Evolutionary conservation across 2,888 invertebrate genomes (phyloP), one percentile per base, ranked within the genome.

Genomic region (Drosophila putrida): DNA sequence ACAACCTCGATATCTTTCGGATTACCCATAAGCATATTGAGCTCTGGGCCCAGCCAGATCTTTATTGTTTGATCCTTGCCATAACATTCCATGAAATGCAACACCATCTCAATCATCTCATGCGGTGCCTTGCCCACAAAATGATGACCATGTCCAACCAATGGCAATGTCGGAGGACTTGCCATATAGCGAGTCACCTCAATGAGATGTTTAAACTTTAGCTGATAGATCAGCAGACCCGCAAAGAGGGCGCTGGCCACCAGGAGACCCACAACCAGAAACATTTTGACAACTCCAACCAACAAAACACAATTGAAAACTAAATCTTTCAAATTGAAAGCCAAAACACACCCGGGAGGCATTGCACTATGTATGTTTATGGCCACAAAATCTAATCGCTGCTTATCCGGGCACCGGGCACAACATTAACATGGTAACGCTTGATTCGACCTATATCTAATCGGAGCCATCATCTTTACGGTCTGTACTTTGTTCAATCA

Each of bases 101-200:
- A 70, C 41, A 93, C 83, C 6, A 90, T 87, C 46, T 82, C 74
- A 0, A 82, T 27, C 90, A 64, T 79, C 87, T 64, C 90, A 69
- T 93, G 83, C n/a, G 94, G 92, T 55, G 88, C 82, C 61, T 92
- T 93, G n/a, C 93, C 82, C 67, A 94, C 91, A 25, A 93, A 89
- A 33, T 93, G 90, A 54, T 90, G 89, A 0, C 92, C 94, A 90
- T 94, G 94, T 0, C 94, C 94, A 9, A 94, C 47, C 2, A 94
- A 10, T 0, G 94, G 94, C 38, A 93, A 71, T 0, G 92, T 90
- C 0, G 94, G 93, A 6, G 92, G 90, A 38, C 91, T 90, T 6
- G 80, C 77, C 58, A 91, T 75, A 49, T 90, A 74, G 3, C 78
- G 71, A 0, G 90, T 87, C n/a, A 91, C 68, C 4, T 88, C 73